These are phyloP conservation scores for Cnemophilus loriae DNA, from an alignment of 2,113 vertebrate species.

Conservation along the genomic window DNA sequence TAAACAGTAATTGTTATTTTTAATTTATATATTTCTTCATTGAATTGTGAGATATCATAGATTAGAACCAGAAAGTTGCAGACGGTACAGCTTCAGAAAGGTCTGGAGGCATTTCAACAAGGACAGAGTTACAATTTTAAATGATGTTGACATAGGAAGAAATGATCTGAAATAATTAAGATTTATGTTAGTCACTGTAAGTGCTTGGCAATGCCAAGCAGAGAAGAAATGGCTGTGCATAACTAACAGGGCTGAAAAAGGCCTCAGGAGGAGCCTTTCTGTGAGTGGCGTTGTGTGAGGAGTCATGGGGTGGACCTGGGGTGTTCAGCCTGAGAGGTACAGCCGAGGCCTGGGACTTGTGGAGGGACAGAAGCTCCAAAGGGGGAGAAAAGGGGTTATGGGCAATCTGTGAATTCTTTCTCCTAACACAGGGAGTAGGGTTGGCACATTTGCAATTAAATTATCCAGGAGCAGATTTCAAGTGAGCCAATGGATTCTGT, in stretches of 20 bases:
- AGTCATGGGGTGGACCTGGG: not conserved
- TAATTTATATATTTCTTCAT: not conserved
- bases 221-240: not conserved
- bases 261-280: not conserved
- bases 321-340: not conserved
- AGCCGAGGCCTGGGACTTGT: rapidly evolving
- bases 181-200: not conserved
- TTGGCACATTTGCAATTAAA: not conserved
- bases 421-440: no score
- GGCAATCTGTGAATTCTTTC: not conserved
- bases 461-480: not conserved
- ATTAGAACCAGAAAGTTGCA: rapidly evolving
- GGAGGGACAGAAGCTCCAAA: not conserved
- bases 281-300: rapidly evolving
- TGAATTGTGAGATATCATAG: not conserved
- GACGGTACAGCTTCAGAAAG: not conserved
- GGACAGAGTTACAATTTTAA: not conserved
- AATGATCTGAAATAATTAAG: not conserved
- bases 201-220: not conserved
- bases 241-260: not conserved
- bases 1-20: not conserved
- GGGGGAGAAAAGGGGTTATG: not conserved
- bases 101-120: not conserved
- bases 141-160: not conserved
- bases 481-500: not conserved